A percentile compares a stretch with the other conserved stretches of the same genome.
Conservation (phyloP, 2,797 vertebrate genomes). For the Microcaecilia unicolor region DNA sequence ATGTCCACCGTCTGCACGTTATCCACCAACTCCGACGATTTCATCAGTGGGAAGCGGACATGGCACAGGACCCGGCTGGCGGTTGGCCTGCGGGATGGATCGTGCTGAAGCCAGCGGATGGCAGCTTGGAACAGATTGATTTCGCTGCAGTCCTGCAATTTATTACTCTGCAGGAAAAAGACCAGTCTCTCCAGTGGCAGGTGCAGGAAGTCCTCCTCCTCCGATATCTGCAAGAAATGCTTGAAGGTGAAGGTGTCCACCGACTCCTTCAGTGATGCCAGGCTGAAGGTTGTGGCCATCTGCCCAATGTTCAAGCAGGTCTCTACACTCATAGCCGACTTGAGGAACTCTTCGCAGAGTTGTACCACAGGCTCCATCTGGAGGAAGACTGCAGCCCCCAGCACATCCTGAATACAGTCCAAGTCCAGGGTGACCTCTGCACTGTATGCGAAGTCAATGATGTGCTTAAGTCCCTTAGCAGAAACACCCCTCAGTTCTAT, state of each 20-base stretch:
- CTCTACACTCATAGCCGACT: constrained; percentile 94
- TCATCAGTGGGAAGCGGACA: constrained; percentile 93
- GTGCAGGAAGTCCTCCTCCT: constrained; percentile 92
- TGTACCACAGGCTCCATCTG: constrained; percentile 95
- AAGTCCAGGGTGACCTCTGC: constrained; percentile 89
- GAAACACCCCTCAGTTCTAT: constrained; percentile 91
- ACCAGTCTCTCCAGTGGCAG: constrained; percentile 85
- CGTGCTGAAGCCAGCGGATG: constrained; percentile 81
- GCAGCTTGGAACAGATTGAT: constrained; percentile 87
- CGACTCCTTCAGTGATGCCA: constrained; percentile 86
- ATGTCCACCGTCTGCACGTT: constrained; percentile 85
- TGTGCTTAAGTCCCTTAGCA: constrained; percentile 82
- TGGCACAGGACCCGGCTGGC: constrained; percentile 82
- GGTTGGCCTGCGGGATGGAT: constrained; percentile 58
- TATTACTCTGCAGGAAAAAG: constrained; percentile 95
- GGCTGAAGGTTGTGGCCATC: constrained; percentile 93
- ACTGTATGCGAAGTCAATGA: constrained; percentile 95
- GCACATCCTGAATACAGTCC: constrained; percentile 93
- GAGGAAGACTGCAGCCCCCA: constrained; percentile 92
- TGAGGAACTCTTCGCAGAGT: constrained; percentile 94
- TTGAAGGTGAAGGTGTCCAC: constrained; percentile 89
- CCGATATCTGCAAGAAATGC: constrained; percentile 90
- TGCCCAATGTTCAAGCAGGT: constrained; percentile 94
- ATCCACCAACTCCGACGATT: constrained; percentile 88
- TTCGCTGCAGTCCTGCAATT: constrained; percentile 82